Evolutionary conservation across 2,888 invertebrate species (phyloP).

Genomic region (Prenolepis imparis): DNA sequence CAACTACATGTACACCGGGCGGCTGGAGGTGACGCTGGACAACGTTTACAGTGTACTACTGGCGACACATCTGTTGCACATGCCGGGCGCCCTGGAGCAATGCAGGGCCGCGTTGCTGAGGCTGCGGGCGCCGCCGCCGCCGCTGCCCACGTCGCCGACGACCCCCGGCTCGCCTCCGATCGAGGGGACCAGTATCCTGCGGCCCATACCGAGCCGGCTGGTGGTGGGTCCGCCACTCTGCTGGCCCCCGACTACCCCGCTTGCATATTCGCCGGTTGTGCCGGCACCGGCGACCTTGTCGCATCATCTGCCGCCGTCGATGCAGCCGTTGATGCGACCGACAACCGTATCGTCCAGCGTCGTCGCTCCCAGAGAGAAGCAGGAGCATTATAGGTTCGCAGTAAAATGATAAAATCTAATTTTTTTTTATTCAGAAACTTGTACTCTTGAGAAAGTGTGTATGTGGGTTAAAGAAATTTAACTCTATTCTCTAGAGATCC

Average conservation of each 20-base stretch:
- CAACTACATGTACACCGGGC: conserved; percentile 92
- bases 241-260: conserved; percentile 75
- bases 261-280: conserved; percentile 73
- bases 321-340: conserved; percentile 75
- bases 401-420: neutral
- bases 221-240: conserved; percentile 81
- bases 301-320: conserved; percentile 78
- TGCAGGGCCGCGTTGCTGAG: conserved; percentile 89
- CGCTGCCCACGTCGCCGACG: conserved; percentile 83
- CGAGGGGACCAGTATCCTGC: conserved; percentile 76
- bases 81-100: conserved; percentile 91
- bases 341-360: conserved; percentile 77
- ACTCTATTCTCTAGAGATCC: neutral
- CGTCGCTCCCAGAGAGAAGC: conserved; percentile 68
- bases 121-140: conserved; percentile 84
- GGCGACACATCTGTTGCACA: conserved; percentile 91
- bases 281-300: conserved; percentile 77
- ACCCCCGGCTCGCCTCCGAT: conserved; percentile 67
- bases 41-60: conserved; percentile 91
- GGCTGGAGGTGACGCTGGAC: conserved; percentile 89
- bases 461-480: neutral
- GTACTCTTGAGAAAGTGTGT: neutral
- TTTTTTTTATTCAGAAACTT: neutral
- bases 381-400: conserved; percentile 74
- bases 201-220: conserved; percentile 84